Base-by-base conservation (phyloP, 2,888 invertebrate species). In the Hemaris fuciformis region DNA sequence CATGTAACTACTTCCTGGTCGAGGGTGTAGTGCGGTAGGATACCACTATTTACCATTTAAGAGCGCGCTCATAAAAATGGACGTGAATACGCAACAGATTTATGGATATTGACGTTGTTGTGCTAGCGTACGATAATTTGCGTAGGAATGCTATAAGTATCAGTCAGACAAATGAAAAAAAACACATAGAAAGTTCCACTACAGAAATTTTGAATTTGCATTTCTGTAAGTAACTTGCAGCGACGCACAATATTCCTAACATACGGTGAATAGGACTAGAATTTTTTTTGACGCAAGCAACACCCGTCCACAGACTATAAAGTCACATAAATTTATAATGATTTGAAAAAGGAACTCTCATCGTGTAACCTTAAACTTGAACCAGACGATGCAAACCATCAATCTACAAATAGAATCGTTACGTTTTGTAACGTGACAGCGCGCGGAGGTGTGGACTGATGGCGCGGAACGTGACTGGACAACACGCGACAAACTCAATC, bases 1-100 rank as follows among this genome's bases (percentile, higher is more conserved):
- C 64, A 57, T 53, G 34, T 60, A 64, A 63, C 66, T 68, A 72
- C 84, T 88, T 87, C 87, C 88, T 71, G 77, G 82, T 83, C 65
- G 76, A 57, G 62, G 69, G 66, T 59, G 53, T 53, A 27, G 61
- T 65, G 53, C 61, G 71, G 72, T 75, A 72, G 73, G 71, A 72
- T 67, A 77, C 72, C 68, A 79, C 77, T 64, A 85, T 84, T 84
- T 83, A 79, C 81, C 85, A 85, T 82, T 85, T 85, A 77, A 81
- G 79, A 68, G 74, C 70, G 74, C 76, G 64, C 72, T 71, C 74
- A 76, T 76, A 73, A 72, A 79, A 72, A 78, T 76, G 69, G 67
- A 73, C 69, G 71, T 70, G 71, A 25, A 22, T 38, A 42, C 77
- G 77, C 76, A 70, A 73, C 65, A 70, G 76, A 79, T 80, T 80